These are phyloP conservation scores for Oryzias woworae DNA, from an alignment of 2,113 vertebrate genomes.

Conservation along the genomic window DNA sequence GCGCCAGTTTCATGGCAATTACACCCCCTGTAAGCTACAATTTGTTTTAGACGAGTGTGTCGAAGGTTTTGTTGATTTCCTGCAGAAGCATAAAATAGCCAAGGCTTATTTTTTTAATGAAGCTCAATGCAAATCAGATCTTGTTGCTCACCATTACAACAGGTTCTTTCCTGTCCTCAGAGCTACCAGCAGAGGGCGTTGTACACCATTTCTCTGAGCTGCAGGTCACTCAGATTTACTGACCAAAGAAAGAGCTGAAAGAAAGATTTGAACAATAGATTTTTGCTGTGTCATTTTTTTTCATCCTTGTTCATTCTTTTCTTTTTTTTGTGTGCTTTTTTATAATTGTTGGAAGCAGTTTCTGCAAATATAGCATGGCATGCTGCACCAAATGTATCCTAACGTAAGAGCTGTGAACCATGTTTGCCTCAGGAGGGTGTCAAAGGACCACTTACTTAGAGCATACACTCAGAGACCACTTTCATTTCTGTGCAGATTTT, in stretches of 20 bases:
- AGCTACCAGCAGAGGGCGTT: constrained; percentile 38
- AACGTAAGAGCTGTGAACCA: not conserved
- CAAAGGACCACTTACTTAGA: not conserved
- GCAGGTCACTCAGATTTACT: too few relatives aligned
- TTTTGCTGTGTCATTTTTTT: not conserved
- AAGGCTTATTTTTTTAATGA: constrained; percentile 5
- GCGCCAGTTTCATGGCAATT: constrained; percentile 52
- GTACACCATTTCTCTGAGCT: constrained; percentile 8
- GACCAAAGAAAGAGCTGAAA: too few relatives aligned
- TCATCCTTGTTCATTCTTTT: not conserved
- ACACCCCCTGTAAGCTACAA: constrained; percentile 21
- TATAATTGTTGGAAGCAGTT: not conserved
- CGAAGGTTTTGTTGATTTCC: constrained; percentile 4
- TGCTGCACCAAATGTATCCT: not conserved
- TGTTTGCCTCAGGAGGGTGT: constrained; percentile 13
- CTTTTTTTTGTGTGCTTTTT: not conserved
- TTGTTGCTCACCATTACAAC: not conserved
- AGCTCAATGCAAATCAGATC: not conserved
- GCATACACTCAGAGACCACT: too few relatives aligned
- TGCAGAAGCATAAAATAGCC: not conserved
- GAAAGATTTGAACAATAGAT: not conserved
- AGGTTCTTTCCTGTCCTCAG: constrained; percentile 2
- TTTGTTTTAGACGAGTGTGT: constrained; percentile 26
- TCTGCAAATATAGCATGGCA: not conserved
- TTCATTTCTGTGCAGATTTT: too few relatives aligned